phyloP scores from a whole-genome alignment of 2,888 invertebrate species.

The Capitulum mitella region DNA sequence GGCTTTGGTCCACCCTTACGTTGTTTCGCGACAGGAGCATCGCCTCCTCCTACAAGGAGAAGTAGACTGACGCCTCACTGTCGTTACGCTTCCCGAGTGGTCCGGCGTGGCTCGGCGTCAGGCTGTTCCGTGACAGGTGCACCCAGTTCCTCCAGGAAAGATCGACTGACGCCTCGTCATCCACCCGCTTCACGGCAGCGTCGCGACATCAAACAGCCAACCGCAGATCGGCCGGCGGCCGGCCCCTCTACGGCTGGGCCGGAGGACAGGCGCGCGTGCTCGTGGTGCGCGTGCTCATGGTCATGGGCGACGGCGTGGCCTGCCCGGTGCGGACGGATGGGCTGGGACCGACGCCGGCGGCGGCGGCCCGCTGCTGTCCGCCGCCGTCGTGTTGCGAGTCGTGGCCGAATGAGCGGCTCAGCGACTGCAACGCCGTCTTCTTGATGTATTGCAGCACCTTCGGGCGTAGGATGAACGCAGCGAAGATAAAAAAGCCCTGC shows the following conservation, averaged over 20 bases:
- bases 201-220: too few species aligned
- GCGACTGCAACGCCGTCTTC: conserved; percentile 20
- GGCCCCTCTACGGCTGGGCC: not conserved
- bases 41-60: too few species aligned
- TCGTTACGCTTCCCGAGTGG: too few species aligned
- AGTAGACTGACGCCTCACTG: too few species aligned
- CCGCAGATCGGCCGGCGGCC: too few species aligned
- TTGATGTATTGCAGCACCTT: conserved; percentile 32
- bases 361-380: not conserved
- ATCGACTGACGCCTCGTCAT: too few species aligned
- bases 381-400: not conserved
- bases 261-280: not conserved
- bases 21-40: too few species aligned
- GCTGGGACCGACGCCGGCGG: not conserved
- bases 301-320: not conserved
- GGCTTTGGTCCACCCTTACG: too few species aligned
- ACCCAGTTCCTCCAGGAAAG: too few species aligned
- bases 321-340: not conserved
- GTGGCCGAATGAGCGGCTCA: conserved; percentile 23
- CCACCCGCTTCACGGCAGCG: too few species aligned
- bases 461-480: conserved; percentile 36
- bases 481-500: conserved; percentile 36
- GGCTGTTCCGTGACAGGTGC: too few species aligned
- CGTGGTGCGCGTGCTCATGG: not conserved
- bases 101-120: too few species aligned